phyloP scores from a whole-genome alignment of 2,113 vertebrate species.

The Pavo muticus region DNA sequence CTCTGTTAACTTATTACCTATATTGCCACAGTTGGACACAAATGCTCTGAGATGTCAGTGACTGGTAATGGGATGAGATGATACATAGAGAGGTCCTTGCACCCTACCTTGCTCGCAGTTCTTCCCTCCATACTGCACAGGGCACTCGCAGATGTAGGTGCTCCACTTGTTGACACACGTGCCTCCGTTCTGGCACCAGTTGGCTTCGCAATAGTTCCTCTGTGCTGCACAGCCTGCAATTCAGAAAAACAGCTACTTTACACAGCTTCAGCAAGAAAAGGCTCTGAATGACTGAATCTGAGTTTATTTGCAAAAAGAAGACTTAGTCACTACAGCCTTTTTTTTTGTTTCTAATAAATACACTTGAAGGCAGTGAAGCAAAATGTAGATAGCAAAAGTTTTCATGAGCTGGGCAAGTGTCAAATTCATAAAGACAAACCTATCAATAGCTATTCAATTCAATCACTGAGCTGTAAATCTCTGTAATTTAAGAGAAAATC shows the following conservation, averaged over 20 bases:
- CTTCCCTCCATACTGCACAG: slow-evolving; percentile 88
- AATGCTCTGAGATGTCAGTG: not conserved
- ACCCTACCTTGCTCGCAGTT: slow-evolving; percentile 93
- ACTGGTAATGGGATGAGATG: accelerated
- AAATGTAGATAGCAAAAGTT: not conserved
- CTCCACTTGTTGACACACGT: slow-evolving; percentile 91
- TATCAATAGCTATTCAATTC: not conserved
- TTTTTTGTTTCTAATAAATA: not conserved
- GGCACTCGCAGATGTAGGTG: slow-evolving; percentile 89
- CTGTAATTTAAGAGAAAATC: not conserved
- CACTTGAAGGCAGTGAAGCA: not conserved
- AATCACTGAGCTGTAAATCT: not conserved
- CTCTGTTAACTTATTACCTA: not conserved
- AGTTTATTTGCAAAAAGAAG: not conserved
- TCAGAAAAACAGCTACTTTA: not conserved
- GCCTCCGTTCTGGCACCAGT: slow-evolving; percentile 89
- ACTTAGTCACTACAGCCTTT: not conserved
- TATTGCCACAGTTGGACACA: not conserved
- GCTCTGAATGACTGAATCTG: not conserved
- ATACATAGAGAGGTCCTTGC: accelerated
- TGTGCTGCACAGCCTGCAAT: slow-evolving; percentile 88
- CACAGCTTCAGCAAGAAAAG: not conserved
- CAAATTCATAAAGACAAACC: not conserved
- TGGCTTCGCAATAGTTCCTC: slow-evolving; percentile 86
- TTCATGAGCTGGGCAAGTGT: not conserved